Evolutionary conservation across 1,140 invertebrate genomes (phyloP), one percentile per base, ranked within the genome.

Genomic region (Potamilus streckersoni): DNA sequence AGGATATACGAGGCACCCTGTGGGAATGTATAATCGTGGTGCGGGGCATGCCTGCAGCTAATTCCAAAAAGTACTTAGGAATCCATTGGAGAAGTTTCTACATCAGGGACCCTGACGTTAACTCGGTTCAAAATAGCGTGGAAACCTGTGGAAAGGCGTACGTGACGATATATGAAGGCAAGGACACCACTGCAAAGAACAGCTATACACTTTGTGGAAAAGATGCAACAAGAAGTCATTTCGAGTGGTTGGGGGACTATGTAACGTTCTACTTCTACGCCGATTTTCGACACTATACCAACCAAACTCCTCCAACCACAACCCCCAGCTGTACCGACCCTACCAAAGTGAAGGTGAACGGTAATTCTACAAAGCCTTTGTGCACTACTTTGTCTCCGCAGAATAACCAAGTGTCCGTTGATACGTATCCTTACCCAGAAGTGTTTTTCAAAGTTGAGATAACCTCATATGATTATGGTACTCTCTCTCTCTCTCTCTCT

Each of bases 401-500:
- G 16, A 57, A 57, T 6, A 57, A 59, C 16, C 20, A n/a, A 56
- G 38, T 19, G 56, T 56, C 20, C 11, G 49, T 71, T 8, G 72
- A 73, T 27, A 73, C 71, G 8, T 83, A 79, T 63, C 74, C 75
- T 1, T 83, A 80, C 64, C 79, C 81, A 1, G 70, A 79, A 66
- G 73, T 78, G 4, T 79, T 69, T 38, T 79, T 83, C 23, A 74
- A 76, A 20, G 68, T 80, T 6, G 81, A 83, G 58, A 71, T 83
- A n/a, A 76, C 81, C n/a, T 83, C 81, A 27, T 83, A 74, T 76
- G 77, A 80, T 65, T 83, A 78, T 20, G 79, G 81, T 82, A 77
- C 56, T 49, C 38, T 49, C 38, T 49, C 38, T 49, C 38, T 49
- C 38, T 49, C 38, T 49, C 38, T 49, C 38, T 49, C 38, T 49